Percentiles rank a stretch among this genome's conserved stretches.
phyloP scores from a whole-genome alignment of 2,797 vertebrate species.

The Channallabes apus region DNA sequence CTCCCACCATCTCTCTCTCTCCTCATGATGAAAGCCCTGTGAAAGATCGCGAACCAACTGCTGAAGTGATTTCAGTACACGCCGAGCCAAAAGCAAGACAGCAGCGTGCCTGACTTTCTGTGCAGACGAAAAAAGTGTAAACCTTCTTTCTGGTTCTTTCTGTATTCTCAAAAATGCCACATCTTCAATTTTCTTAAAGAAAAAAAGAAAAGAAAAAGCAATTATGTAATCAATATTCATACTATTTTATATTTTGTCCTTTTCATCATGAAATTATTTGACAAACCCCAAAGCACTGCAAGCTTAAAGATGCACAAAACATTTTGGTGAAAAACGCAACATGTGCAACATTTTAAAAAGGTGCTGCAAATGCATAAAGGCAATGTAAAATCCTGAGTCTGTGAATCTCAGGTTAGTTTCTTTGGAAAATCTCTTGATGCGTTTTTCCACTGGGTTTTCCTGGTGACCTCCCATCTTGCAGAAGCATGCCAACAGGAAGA shows the following conservation, averaged over 20 bases:
- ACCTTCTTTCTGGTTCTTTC: not conserved
- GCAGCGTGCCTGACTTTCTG: not conserved
- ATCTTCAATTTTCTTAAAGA: not conserved
- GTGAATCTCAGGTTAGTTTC: not conserved
- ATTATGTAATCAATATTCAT: not conserved
- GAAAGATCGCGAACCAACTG: constrained; percentile 22
- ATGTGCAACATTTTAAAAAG: too few species aligned
- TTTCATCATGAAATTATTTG: not conserved
- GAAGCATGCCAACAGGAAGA: not conserved
- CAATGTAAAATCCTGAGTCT: not conserved
- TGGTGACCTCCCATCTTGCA: not conserved
- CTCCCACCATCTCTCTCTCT: constrained; percentile 31
- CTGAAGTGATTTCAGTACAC: constrained; percentile 33
- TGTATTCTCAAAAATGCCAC: not conserved
- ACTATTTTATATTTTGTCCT: not conserved
- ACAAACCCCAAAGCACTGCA: not conserved
- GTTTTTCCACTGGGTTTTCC: not conserved
- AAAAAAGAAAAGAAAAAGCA: not conserved
- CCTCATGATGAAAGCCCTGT: constrained; percentile 28
- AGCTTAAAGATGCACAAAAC: not conserved
- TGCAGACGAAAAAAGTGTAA: not conserved
- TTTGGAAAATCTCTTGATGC: not conserved
- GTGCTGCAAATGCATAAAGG: not conserved
- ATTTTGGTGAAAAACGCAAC: not conserved
- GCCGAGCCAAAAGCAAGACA: constrained; percentile 30